Conservation (phyloP, 64 coral and sea anemone genomes). For the Porites lutea region DNA sequence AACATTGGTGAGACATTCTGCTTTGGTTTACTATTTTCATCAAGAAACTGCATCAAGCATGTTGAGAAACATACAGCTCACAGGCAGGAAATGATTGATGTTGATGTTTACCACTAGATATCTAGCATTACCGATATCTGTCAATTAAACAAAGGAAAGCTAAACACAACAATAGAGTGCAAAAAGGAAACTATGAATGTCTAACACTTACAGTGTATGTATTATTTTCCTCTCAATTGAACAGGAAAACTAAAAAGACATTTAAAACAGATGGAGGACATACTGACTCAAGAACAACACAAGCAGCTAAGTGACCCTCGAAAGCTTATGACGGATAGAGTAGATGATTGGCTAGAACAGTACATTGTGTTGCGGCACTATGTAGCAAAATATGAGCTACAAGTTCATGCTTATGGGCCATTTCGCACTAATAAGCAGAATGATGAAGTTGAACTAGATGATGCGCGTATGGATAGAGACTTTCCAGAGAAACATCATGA, state of each 20-base stretch:
- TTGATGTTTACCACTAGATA: no score
- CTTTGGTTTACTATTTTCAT: no score
- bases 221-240: no score
- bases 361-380: conserved; percentile 68
- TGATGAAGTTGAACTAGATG: conserved; percentile 1
- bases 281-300: conserved; percentile 7
- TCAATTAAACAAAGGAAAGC: no score
- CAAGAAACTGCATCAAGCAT: no score
- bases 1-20: conserved; percentile 23
- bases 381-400: conserved; percentile 73
- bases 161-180: no score
- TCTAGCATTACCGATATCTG: no score
- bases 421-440: conserved; percentile 21
- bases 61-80: no score
- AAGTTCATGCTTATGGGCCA: conserved; percentile 66
- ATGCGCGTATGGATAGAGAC: conserved; percentile 65
- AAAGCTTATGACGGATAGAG: background rate
- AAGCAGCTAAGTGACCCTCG: conserved; percentile 14
- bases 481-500: conserved; percentile 18
- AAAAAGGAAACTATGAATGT: no score
- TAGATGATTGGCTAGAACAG: conserved; percentile 63
- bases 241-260: conserved; percentile 42
- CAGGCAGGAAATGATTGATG: no score
- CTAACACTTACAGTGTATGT: no score
- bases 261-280: conserved; percentile 37